These are phyloP conservation scores for Campoplex nolae DNA, from an alignment of 2,888 invertebrate genomes.

Conservation along the genomic window DNA sequence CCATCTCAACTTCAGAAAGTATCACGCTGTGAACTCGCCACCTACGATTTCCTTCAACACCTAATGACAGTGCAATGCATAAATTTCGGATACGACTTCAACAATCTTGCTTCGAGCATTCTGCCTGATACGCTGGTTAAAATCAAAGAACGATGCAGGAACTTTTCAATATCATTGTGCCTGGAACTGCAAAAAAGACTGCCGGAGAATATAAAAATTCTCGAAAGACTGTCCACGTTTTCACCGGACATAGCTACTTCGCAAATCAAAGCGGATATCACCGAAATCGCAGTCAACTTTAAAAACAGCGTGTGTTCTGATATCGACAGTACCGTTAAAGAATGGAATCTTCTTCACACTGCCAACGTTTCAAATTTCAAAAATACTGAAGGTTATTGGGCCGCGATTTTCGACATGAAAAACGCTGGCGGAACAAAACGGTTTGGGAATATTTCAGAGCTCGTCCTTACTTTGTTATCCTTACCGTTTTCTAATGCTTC, in stretches of 20 bases:
- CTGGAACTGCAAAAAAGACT: slow-evolving; percentile 70
- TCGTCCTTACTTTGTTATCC: too few relatives aligned
- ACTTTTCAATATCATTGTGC: slow-evolving; percentile 67
- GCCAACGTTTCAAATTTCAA: not conserved
- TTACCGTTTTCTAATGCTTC: too few relatives aligned
- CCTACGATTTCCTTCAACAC: too few relatives aligned
- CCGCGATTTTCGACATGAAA: slow-evolving; percentile 24
- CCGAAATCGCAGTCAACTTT: not conserved
- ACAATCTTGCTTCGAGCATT: slow-evolving; percentile 36
- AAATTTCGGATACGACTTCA: too few relatives aligned
- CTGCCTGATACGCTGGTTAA: slow-evolving; percentile 51
- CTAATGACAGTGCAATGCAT: too few relatives aligned
- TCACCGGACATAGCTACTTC: slow-evolving; percentile 38
- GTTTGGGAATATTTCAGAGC: too few relatives aligned
- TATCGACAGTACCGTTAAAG: slow-evolving; percentile 16
- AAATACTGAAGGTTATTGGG: slow-evolving; percentile 54
- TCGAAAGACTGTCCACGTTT: slow-evolving; percentile 69
- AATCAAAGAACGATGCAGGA: slow-evolving; percentile 70
- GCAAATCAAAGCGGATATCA: slow-evolving; percentile 9
- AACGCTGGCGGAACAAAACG: slow-evolving; percentile 40
- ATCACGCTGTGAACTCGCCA: too few relatives aligned
- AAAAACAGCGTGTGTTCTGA: slow-evolving; percentile 26
- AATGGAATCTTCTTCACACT: slow-evolving; percentile 38
- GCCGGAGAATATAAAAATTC: slow-evolving; percentile 71
- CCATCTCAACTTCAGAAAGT: too few relatives aligned